A percentile compares a stretch with the other conserved stretches of the same genome.
Conservation (phyloP, 1,140 invertebrate species). For the Polypedilum pembai region DNA sequence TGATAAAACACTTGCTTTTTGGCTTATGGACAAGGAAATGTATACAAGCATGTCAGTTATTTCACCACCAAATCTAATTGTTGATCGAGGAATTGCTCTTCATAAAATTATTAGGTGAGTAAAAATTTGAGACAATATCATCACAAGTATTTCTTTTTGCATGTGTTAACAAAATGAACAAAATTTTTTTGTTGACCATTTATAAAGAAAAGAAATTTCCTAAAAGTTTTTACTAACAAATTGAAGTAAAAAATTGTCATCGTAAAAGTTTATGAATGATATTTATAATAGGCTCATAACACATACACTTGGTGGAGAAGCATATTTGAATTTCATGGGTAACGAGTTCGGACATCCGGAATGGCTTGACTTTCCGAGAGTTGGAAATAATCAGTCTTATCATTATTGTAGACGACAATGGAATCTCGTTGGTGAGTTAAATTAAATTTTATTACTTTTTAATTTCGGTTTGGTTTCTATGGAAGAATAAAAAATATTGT, state of each 20-base stretch:
- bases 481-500: no score
- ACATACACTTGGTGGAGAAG: conserved; percentile 85
- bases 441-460: no score
- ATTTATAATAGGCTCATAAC: conserved; percentile 66
- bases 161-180: no score
- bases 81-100: conserved; percentile 82
- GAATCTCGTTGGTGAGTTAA: conserved; percentile 61
- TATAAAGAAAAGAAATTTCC: no score
- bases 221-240: no score
- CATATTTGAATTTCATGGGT: conserved; percentile 93
- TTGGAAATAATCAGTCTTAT: conserved; percentile 87
- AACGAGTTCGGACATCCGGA: conserved; percentile 99
- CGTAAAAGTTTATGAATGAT: background rate
- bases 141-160: no score
- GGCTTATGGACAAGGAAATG: conserved; percentile 98
- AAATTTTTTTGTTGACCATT: no score
- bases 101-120: conserved; percentile 77
- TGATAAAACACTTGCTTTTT: conserved; percentile 96
- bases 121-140: background rate
- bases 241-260: no score
- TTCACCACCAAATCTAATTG: conserved; percentile 58
- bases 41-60: conserved; percentile 82
- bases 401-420: conserved; percentile 92
- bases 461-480: no score
- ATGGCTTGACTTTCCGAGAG: conserved; percentile 93